A percentile compares a stretch with the other conserved stretches of the same genome.
These are phyloP conservation scores for Calypte anna DNA, from an alignment of 2,113 vertebrate species.

Conservation along the genomic window DNA sequence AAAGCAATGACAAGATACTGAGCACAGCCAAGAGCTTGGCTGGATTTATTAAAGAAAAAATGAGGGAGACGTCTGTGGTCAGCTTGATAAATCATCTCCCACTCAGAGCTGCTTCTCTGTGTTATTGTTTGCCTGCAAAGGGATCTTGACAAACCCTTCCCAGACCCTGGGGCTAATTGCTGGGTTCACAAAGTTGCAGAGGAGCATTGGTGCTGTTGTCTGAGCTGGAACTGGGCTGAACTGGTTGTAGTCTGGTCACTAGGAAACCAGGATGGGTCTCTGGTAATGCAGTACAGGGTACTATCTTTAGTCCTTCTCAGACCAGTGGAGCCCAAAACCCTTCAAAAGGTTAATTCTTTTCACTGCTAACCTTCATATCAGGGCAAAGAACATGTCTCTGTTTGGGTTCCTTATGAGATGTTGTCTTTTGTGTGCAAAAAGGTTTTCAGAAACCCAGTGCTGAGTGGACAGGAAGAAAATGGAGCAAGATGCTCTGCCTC, in stretches of 20 bases:
- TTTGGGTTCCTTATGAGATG: neutral
- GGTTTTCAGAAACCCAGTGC: neutral
- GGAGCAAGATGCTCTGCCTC: neutral
- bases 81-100: conserved; percentile 58
- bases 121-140: neutral
- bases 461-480: neutral
- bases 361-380: neutral
- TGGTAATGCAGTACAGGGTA: neutral
- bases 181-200: conserved; percentile 8
- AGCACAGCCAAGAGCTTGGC: conserved; percentile 34
- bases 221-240: neutral
- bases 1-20: conserved; percentile 46
- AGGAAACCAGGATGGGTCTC: neutral
- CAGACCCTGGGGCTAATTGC: conserved; percentile 21
- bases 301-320: neutral
- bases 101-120: conserved; percentile 35
- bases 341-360: neutral
- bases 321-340: neutral
- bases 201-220: neutral
- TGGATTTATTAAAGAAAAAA: conserved; percentile 66
- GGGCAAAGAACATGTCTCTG: neutral
- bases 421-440: neutral
- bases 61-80: conserved; percentile 42
- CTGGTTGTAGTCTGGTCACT: neutral
- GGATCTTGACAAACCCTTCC: conserved; percentile 46